A percentile compares a stretch with the other conserved stretches of the same genome.
phyloP scores from a whole-genome alignment of 2,797 vertebrate species.

The Denticeps clupeoides region DNA sequence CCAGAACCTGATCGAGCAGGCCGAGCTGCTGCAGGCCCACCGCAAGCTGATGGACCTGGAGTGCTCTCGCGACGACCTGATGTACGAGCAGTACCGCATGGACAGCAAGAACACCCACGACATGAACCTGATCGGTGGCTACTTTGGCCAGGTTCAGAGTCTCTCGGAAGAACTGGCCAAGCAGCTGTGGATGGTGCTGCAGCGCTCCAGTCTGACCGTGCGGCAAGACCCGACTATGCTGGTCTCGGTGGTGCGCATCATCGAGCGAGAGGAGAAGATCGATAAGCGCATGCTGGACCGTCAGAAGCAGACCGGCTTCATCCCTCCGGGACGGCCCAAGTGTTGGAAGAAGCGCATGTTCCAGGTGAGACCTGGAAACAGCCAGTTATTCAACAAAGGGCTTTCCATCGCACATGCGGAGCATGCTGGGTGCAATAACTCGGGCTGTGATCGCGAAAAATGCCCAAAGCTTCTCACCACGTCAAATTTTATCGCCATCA shows the following conservation, averaged over 20 bases:
- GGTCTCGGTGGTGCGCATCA: constrained; percentile 91
- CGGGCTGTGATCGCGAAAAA: too few species aligned
- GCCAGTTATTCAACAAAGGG: too few species aligned
- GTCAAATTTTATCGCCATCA: too few species aligned
- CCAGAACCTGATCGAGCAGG: constrained; percentile 79
- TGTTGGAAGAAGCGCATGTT: constrained; percentile 92
- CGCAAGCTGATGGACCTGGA: constrained; percentile 92
- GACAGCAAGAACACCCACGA: constrained; percentile 88
- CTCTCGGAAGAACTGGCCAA: constrained; percentile 89
- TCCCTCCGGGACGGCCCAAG: constrained; percentile 89
- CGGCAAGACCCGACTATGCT: constrained; percentile 87
- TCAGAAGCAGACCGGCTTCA: constrained; percentile 85
- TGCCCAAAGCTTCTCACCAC: too few species aligned
- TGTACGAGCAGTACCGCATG: constrained; percentile 96
- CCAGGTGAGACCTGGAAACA: constrained; percentile 39
- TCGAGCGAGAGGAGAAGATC: constrained; percentile 90
- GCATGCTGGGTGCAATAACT: too few species aligned
- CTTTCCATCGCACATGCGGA: too few species aligned
- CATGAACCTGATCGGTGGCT: constrained; percentile 85
- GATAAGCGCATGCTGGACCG: constrained; percentile 88
- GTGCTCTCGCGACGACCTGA: constrained; percentile 86
- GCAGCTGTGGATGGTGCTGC: constrained; percentile 94
- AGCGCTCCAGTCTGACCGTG: constrained; percentile 81
- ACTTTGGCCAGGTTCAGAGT: constrained; percentile 83
- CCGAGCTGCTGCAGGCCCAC: constrained; percentile 82